Percentiles rank a stretch among this genome's conserved stretches.
These are phyloP conservation scores for Eurystomus glaucurus DNA, from an alignment of 2,797 vertebrate species.

Conservation along the genomic window DNA sequence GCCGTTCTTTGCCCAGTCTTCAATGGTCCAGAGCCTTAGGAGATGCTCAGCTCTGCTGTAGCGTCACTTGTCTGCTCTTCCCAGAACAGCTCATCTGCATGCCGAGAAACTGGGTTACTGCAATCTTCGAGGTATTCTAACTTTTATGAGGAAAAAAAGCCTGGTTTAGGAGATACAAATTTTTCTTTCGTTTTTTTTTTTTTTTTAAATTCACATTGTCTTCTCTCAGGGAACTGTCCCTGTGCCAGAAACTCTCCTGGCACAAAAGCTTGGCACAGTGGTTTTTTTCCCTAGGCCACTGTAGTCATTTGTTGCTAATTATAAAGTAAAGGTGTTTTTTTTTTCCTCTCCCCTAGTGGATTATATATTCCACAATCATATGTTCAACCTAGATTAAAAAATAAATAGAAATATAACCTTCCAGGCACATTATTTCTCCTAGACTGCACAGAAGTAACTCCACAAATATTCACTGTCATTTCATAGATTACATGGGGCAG, in stretches of 20 bases:
- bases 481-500: not conserved
- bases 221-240: not conserved
- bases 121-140: not conserved
- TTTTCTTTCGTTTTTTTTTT: not conserved
- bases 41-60: not conserved
- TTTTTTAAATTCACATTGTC: not conserved
- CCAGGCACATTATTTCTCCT: not conserved
- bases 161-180: not conserved
- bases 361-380: not conserved
- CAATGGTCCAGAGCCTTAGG: not conserved
- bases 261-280: not conserved
- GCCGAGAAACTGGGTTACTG: not conserved
- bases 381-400: not conserved
- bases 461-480: not conserved
- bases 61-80: not conserved
- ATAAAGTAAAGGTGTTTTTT: not conserved
- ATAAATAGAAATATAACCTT: not conserved
- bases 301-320: not conserved
- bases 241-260: not conserved
- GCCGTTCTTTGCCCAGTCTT: not conserved
- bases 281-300: not conserved
- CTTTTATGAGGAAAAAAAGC: not conserved
- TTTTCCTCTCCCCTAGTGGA: not conserved
- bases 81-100: not conserved
- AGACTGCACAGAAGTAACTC: not conserved